Evolutionary conservation across 2,888 invertebrate species (phyloP).

Genomic region (Metellina segmentata): DNA sequence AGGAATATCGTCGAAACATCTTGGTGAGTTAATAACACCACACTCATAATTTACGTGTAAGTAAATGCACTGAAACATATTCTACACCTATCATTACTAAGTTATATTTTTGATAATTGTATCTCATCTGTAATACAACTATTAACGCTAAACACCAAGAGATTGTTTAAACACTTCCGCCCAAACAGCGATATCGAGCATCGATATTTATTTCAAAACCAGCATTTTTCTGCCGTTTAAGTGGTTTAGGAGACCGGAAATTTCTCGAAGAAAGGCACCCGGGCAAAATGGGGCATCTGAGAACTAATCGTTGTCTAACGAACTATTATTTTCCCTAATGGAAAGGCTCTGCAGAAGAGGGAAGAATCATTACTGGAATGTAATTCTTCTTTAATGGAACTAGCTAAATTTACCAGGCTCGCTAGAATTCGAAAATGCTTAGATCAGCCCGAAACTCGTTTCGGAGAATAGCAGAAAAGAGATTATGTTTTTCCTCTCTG

Average conservation of each 20-base stretch:
- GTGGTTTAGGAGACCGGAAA: slow-evolving; percentile 12
- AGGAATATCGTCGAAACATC: too few species aligned
- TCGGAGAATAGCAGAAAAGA: slow-evolving; percentile 34
- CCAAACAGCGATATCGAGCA: not conserved
- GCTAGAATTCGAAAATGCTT: slow-evolving; percentile 61
- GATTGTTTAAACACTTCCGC: not conserved
- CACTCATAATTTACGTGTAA: too few species aligned
- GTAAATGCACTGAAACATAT: too few species aligned
- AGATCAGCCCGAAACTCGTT: slow-evolving; percentile 46
- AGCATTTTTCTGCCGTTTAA: not conserved
- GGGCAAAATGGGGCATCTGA: slow-evolving; percentile 12
- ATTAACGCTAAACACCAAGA: not conserved
- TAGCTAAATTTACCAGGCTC: slow-evolving; percentile 56
- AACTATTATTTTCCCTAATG: slow-evolving; percentile 68
- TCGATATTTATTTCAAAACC: slow-evolving; percentile 1
- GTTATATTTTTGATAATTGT: not conserved
- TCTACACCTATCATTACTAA: not conserved
- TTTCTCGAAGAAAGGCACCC: not conserved
- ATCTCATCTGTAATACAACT: not conserved
- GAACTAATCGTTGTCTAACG: slow-evolving; percentile 70
- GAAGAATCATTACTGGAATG: slow-evolving; percentile 53
- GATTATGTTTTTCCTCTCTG: slow-evolving; percentile 33
- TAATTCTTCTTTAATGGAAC: slow-evolving; percentile 67
- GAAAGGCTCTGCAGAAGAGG: slow-evolving; percentile 1
- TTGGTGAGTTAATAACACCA: too few species aligned